Conservation (phyloP, 2,888 invertebrate genomes). For the Thysanoteuthis rhombus region DNA sequence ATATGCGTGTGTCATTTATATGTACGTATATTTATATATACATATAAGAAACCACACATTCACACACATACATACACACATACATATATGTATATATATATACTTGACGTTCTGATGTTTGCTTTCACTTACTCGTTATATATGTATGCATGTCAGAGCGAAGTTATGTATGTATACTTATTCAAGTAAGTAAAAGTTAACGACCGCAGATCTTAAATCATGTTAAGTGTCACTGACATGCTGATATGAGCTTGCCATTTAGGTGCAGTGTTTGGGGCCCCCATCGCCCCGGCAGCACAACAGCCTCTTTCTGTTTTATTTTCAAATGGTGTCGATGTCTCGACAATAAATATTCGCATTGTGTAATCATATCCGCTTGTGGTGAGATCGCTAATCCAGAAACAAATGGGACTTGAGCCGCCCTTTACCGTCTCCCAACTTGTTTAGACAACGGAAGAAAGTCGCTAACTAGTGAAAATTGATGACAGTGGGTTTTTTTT, state of each 20-base stretch:
- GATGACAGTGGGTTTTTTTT: not conserved
- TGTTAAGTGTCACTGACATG: slow-evolving; percentile 12
- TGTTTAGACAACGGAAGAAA: not conserved
- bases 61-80: too few relatives aligned
- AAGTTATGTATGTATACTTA: too few relatives aligned
- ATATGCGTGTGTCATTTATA: too few relatives aligned
- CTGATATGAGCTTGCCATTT: not conserved
- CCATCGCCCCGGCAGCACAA: not conserved
- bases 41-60: too few relatives aligned
- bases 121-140: too few relatives aligned
- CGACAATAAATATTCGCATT: not conserved
- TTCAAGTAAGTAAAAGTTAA: not conserved
- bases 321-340: not conserved
- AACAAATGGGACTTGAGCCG: not conserved
- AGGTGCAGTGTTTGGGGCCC: not conserved
- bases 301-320: not conserved
- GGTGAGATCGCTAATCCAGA: not conserved
- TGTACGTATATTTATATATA: too few relatives aligned
- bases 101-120: too few relatives aligned
- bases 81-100: too few relatives aligned
- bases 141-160: too few relatives aligned
- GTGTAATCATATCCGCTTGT: not conserved
- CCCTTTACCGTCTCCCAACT: not conserved
- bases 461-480: not conserved
- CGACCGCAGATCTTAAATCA: not conserved